Percentiles rank a stretch among this genome's conserved stretches.
These are phyloP conservation scores for Phataginus tricuspis DNA, from an alignment of 2,797 vertebrate species.

Conservation along the genomic window DNA sequence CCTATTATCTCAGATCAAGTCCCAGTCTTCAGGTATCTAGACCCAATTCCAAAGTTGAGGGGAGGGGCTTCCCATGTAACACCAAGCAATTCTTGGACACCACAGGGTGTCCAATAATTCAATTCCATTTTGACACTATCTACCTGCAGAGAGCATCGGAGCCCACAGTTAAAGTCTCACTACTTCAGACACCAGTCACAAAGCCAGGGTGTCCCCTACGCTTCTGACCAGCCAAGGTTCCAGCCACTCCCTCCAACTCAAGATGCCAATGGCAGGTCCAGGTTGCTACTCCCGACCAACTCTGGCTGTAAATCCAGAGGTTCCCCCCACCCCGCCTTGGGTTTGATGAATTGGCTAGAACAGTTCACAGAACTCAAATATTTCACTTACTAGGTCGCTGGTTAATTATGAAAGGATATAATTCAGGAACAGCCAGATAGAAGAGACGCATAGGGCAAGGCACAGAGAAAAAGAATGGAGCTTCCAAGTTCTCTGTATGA, in stretches of 20 bases:
- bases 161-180: not conserved
- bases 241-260: no score
- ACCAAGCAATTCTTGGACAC: not conserved
- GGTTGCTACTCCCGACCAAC: no score
- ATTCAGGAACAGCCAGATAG: not conserved
- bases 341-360: not conserved
- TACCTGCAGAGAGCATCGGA: not conserved
- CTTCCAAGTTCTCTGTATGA: not conserved
- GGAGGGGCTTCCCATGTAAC: not conserved
- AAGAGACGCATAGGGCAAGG: not conserved
- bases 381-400: not conserved
- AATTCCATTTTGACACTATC: not conserved
- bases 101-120: not conserved
- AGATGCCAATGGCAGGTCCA: no score
- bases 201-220: not conserved
- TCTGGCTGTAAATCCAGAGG: no score
- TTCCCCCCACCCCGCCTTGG: not conserved
- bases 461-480: not conserved
- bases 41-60: not conserved
- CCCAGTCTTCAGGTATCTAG: not conserved
- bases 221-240: not conserved
- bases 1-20: not conserved
- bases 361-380: not conserved
- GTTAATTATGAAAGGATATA: not conserved
- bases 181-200: not conserved